phyloP scores from a whole-genome alignment of 2,797 vertebrate species.

The Sebastiscus tertius region DNA sequence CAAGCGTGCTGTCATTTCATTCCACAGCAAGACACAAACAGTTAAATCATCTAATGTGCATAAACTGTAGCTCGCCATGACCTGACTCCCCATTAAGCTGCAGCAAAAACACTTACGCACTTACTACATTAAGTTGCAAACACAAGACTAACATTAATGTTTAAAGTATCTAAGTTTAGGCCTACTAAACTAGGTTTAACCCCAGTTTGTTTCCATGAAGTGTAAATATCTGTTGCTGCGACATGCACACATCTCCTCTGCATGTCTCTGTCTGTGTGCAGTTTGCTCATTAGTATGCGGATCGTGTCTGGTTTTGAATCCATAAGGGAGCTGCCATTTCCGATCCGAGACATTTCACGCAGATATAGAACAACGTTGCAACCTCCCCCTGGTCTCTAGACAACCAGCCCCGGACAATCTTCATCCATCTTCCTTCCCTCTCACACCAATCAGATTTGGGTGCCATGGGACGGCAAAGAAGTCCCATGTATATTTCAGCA shows the following conservation, averaged over 20 bases:
- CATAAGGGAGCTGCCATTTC: conserved; percentile 75
- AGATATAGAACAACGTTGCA: conserved; percentile 60
- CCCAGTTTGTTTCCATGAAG: not conserved
- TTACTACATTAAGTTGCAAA: not conserved
- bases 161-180: not conserved
- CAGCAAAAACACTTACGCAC: not conserved
- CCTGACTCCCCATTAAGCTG: not conserved
- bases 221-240: not conserved
- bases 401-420: conserved; percentile 67
- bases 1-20: not conserved
- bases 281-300: conserved; percentile 58
- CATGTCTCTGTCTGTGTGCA: conserved; percentile 8
- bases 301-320: conserved; percentile 56
- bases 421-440: conserved; percentile 67
- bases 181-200: not conserved
- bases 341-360: conserved; percentile 67
- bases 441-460: conserved; percentile 64
- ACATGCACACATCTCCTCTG: not conserved
- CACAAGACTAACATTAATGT: not conserved
- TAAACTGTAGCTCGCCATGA: not conserved
- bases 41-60: not conserved
- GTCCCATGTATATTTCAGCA: conserved; percentile 73
- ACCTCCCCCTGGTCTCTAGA: conserved; percentile 66
- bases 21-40: not conserved
- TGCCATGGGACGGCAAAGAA: conserved; percentile 56